Evolutionary conservation across 2,888 invertebrate genomes (phyloP).

Genomic region (Stomorhina lunata): DNA sequence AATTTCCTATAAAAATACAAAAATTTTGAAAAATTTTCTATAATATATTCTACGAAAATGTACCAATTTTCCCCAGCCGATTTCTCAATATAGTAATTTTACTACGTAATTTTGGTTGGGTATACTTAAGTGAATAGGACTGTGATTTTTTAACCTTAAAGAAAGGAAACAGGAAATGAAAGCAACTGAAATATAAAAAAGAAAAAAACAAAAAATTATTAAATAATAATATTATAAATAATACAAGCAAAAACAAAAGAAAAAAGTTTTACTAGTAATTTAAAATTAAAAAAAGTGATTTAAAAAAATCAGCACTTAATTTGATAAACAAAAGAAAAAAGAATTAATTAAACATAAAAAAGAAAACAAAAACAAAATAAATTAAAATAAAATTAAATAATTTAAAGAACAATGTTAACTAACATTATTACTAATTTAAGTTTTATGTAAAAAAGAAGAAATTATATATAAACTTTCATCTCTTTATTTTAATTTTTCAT

Average conservation of each 20-base stretch:
- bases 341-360: conserved; percentile 19
- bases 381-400: conserved; percentile 37
- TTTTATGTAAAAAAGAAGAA: conserved; percentile 66
- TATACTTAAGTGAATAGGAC: too few species aligned
- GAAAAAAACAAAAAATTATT: conserved; percentile 56
- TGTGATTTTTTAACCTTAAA: too few species aligned
- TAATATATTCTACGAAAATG: too few species aligned
- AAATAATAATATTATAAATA: conserved; percentile 39
- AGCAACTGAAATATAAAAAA: conserved; percentile 51
- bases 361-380: conserved; percentile 20
- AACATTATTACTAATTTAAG: conserved; percentile 66
- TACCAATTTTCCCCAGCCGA: too few species aligned
- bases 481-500: conserved; percentile 63
- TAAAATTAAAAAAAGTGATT: conserved; percentile 18
- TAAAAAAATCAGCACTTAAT: conserved; percentile 54
- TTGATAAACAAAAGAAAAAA: conserved; percentile 53
- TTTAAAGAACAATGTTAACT: conserved; percentile 62
- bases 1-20: too few species aligned
- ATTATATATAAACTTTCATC: conserved; percentile 61
- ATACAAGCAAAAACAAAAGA: conserved; percentile 23
- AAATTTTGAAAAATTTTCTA: too few species aligned
- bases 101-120: too few species aligned
- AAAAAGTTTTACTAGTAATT: conserved; percentile 60
- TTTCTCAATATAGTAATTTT: too few species aligned
- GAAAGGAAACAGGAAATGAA: conserved; percentile 67